phyloP scores from a whole-genome alignment of 2,888 invertebrate species.

The Troides aeacus region DNA sequence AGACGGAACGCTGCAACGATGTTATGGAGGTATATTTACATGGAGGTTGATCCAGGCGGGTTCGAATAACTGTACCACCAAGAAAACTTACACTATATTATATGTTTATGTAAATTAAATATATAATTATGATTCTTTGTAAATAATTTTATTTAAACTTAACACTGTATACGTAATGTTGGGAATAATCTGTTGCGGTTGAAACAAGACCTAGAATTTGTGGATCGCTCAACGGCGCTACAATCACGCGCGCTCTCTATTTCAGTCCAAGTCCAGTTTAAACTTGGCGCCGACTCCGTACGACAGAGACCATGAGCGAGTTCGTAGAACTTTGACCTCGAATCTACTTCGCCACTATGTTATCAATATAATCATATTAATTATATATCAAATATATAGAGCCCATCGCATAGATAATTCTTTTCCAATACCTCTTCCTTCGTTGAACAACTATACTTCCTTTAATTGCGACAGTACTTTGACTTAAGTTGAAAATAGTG shows the following conservation, averaged over 20 bases:
- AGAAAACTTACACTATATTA: no score
- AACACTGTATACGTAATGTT: background rate
- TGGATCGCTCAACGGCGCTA: conserved; percentile 27
- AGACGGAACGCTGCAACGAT: no score
- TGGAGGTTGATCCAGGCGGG: no score
- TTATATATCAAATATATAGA: background rate
- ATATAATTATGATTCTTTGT: no score
- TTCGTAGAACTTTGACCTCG: conserved; percentile 72
- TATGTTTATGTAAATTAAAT: no score
- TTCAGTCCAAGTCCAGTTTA: conserved; percentile 55
- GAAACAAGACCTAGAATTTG: conserved; percentile 1
- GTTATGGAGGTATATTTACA: no score
- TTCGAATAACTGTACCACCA: no score
- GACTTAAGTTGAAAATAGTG: no score
- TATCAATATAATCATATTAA: conserved; percentile 2
- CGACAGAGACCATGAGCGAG: conserved; percentile 50
- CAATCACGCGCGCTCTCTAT: conserved; percentile 49
- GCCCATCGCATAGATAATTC: background rate
- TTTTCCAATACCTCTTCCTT: background rate
- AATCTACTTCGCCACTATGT: background rate
- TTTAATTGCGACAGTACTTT: background rate
- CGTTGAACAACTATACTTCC: background rate
- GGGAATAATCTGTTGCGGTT: background rate
- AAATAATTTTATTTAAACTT: background rate
- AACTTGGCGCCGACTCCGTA: conserved; percentile 59